Evolutionary conservation across 2,888 invertebrate species (phyloP), one percentile per base, ranked within the genome.

Genomic region (Achlya flavicornis): DNA sequence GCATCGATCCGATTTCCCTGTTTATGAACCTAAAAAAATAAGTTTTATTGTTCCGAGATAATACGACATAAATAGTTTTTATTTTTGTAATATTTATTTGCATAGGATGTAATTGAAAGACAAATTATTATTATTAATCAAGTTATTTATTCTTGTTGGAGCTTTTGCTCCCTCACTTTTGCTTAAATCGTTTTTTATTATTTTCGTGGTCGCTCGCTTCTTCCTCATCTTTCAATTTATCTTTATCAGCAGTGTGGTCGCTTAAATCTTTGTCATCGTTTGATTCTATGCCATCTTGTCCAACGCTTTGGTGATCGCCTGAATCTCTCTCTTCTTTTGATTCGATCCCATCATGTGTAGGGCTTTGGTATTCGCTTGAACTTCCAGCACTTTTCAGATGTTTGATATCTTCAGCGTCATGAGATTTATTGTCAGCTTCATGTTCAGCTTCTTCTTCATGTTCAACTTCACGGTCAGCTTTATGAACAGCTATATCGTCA

Each of bases 181-280:
- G 43, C 3, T 43, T 8, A 8, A 5, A 35, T 35, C 7, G 35
- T 7, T 35, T 69, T 69, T 3, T 65, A 61, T 4, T 41, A 71
- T 12, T 83, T 69, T 4, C 73, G 66, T 0, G 84, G 82, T 58
- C 85, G 70, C 3, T 73, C n/a, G n/a, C 61, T 46, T 64, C 88
- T 87, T 11, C n/a, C 11, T 53, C 53, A 2, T 16, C 19, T 5
- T 19, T 53, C 6, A 14, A 46, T n/a, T 14, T n/a, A n/a, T 46
- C 26, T 26, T 26, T 26, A 26, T 26, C 26, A 26, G 26, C 26
- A 26, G 26, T 26, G 26, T 26, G 26, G 2, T 26, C 26, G 26
- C 26, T 26, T 26, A 26, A 26, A 26, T 26, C 26, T 26, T 26
- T 26, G 26, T 26, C 46, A 5, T 46, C n/a, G 5, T 53, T 14